A percentile compares a stretch with the other conserved stretches of the same genome.
Evolutionary conservation across 2,797 vertebrate genomes (phyloP).

Genomic region (Hippoglossus hippoglossus): DNA sequence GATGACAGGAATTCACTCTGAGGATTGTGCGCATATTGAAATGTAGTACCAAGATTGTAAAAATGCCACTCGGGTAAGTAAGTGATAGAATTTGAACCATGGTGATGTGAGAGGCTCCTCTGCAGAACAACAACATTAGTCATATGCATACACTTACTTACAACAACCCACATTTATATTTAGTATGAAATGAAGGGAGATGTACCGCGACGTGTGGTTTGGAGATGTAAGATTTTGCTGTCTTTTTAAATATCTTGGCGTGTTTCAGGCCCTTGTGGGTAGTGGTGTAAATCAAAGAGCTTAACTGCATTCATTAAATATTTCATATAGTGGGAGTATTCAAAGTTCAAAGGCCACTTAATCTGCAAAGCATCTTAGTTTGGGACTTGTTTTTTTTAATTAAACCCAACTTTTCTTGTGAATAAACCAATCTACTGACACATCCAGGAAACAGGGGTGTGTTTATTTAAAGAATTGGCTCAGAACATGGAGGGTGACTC

Average conservation of each 20-base stretch:
- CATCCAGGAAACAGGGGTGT: neutral
- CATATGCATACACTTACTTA: slow-evolving; percentile 1
- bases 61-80: slow-evolving; percentile 38
- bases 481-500: neutral
- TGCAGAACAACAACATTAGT: slow-evolving; percentile 12
- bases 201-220: neutral
- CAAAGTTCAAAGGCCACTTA: neutral
- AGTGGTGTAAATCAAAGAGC: slow-evolving; percentile 3
- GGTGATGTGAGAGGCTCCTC: slow-evolving; percentile 36
- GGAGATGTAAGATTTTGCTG: neutral
- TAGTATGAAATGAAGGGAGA: slow-evolving; percentile 6
- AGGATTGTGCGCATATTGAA: slow-evolving; percentile 48
- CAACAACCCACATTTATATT: slow-evolving; percentile 7
- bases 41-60: slow-evolving; percentile 39
- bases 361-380: neutral
- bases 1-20: slow-evolving; percentile 55
- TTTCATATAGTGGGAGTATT: neutral
- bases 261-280: neutral
- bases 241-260: slow-evolving; percentile 1
- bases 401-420: neutral
- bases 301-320: neutral
- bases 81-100: slow-evolving; percentile 37
- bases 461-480: slow-evolving; percentile 6
- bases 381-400: slow-evolving; percentile 3
- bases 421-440: neutral